Evolutionary conservation across 2,888 invertebrate genomes (phyloP).

Genomic region (Maniola hyperantus): DNA sequence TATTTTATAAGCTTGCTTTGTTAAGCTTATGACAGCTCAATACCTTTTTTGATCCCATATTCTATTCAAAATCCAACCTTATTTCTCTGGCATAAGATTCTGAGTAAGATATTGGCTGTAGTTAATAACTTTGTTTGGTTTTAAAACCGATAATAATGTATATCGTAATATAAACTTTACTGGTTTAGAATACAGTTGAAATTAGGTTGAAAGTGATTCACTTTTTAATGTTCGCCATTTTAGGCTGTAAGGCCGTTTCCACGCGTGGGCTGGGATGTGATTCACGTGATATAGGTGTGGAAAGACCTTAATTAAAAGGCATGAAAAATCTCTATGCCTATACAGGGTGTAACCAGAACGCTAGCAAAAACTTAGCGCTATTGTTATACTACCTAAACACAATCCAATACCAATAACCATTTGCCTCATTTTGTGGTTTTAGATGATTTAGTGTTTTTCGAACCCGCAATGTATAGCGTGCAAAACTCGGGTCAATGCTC

Average conservation of each 20-base stretch:
- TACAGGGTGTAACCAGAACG: too few species aligned
- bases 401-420: too few species aligned
- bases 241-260: slow-evolving; percentile 27
- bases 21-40: slow-evolving; percentile 12
- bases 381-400: too few species aligned
- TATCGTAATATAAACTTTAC: slow-evolving; percentile 1
- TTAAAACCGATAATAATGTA: not conserved
- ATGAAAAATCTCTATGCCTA: not conserved
- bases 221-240: slow-evolving; percentile 28
- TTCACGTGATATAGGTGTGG: not conserved
- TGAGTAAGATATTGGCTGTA: not conserved
- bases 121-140: not conserved
- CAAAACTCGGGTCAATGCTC: too few species aligned
- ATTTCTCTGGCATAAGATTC: not conserved
- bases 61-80: slow-evolving; percentile 18
- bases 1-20: not conserved
- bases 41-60: not conserved
- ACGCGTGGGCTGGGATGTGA: slow-evolving; percentile 24
- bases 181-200: not conserved
- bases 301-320: not conserved
- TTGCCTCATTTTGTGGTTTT: too few species aligned
- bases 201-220: not conserved
- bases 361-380: too few species aligned
- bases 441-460: too few species aligned
- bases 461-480: too few species aligned